These are phyloP conservation scores for Bemisia tabaci DNA, from an alignment of 1,140 invertebrate species.

Conservation along the genomic window DNA sequence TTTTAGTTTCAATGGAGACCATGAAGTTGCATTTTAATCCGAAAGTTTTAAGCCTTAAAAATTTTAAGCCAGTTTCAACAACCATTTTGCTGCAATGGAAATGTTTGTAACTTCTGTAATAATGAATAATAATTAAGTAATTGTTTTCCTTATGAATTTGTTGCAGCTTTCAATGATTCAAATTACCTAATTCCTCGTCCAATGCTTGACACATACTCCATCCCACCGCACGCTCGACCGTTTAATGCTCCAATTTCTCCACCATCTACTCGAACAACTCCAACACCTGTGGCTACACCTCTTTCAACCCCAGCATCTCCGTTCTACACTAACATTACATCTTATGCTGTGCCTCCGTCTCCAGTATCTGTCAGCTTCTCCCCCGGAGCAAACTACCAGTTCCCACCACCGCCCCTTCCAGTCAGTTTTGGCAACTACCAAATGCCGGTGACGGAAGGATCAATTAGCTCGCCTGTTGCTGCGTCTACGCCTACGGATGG, in stretches of 20 bases:
- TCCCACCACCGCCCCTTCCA: constrained; percentile 31
- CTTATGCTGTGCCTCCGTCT: constrained; percentile 21
- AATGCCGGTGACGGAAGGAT: constrained; percentile 9
- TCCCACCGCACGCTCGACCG: constrained; percentile 37
- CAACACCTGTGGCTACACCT: constrained; percentile 5
- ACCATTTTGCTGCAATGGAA: no score
- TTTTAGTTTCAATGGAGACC: no score
- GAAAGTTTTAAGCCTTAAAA: no score
- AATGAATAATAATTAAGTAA: no score
- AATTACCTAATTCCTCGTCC: constrained; percentile 40
- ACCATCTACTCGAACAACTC: constrained; percentile 8
- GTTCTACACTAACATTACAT: constrained; percentile 15
- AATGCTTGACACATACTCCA: constrained; percentile 36
- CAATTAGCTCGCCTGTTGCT: not conserved
- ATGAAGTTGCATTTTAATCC: no score
- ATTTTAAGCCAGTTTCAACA: no score
- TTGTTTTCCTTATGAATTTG: no score
- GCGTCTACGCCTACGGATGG: not conserved
- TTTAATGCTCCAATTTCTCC: constrained; percentile 16
- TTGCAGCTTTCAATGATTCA: constrained; percentile 26
- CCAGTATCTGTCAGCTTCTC: constrained; percentile 16
- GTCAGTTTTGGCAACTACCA: constrained; percentile 18
- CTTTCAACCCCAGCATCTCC: constrained; percentile 13
- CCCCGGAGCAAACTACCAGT: constrained; percentile 33
- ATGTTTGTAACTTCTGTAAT: no score